Evolutionary conservation across 2,797 vertebrate species (phyloP).

Genomic region (Channallabes apus): DNA sequence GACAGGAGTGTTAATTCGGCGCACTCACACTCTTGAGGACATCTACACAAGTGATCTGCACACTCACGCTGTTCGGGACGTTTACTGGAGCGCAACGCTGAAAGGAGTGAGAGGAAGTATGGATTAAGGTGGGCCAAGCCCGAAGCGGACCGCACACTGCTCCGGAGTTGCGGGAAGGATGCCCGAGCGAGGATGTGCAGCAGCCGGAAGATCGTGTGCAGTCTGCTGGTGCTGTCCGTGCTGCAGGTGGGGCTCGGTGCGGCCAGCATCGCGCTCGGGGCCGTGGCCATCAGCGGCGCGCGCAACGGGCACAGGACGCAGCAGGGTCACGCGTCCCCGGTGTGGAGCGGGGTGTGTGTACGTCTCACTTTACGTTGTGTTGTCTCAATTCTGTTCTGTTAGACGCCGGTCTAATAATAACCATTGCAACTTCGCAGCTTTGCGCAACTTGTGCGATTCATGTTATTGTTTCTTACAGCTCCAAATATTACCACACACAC

Average conservation of each 20-base stretch:
- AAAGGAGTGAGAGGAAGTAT: slow-evolving; percentile 10
- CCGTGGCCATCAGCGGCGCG: slow-evolving; percentile 89
- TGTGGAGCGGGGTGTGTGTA: slow-evolving; percentile 99
- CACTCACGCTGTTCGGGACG: background rate
- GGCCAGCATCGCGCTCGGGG: slow-evolving; percentile 94
- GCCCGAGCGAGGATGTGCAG: slow-evolving; percentile 94
- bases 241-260: slow-evolving; percentile 97
- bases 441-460: slow-evolving; percentile 7
- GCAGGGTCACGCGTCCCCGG: slow-evolving; percentile 96
- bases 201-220: slow-evolving; percentile 97
- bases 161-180: slow-evolving; percentile 82
- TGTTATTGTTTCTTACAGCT: background rate
- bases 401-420: background rate
- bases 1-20: background rate
- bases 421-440: background rate
- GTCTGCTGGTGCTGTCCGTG: slow-evolving; percentile 93
- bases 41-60: background rate
- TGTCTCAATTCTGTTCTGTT: slow-evolving; percentile 36
- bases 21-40: background rate
- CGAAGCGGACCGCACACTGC: slow-evolving; percentile 51
- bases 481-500: background rate
- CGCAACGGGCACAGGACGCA: slow-evolving; percentile 83
- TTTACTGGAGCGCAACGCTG: background rate
- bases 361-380: slow-evolving; percentile 73
- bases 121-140: slow-evolving; percentile 40